Conservation (phyloP, 2,113 vertebrate genomes). For the Caranx melampygus region DNA sequence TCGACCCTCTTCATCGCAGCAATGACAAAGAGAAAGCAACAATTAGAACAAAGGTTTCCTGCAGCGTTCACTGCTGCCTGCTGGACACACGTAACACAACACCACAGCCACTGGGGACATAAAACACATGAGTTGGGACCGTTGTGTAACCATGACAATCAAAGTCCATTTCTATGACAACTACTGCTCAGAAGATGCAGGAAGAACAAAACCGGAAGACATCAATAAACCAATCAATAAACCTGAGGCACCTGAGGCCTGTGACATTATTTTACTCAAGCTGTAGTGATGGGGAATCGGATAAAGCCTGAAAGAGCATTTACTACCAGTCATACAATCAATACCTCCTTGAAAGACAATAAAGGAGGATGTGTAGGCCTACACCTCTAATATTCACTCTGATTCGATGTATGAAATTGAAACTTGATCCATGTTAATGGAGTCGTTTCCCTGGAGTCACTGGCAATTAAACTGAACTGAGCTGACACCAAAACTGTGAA, state of each 20-base stretch:
- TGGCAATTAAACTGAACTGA: constrained; percentile 3
- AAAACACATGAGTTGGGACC: constrained; percentile 66
- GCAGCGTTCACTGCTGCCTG: constrained; percentile 53
- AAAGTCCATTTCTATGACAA: constrained; percentile 72
- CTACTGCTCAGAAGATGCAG: constrained; percentile 41
- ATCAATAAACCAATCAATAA: background rate
- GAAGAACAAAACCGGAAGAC: constrained; percentile 7
- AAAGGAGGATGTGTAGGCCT: background rate
- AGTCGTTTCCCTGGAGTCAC: background rate
- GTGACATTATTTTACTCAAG: constrained; percentile 5
- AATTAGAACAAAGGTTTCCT: constrained; percentile 55
- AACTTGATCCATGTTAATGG: background rate
- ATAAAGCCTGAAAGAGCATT: background rate
- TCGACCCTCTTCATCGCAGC: constrained; percentile 96
- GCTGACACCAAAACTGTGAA: background rate
- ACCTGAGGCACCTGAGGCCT: constrained; percentile 4
- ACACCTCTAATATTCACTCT: background rate
- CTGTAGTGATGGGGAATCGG: background rate
- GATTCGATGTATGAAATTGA: background rate
- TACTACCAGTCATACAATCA: too few relatives aligned
- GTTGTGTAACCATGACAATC: constrained; percentile 67
- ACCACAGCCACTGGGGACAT: constrained; percentile 72
- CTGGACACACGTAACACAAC: constrained; percentile 60
- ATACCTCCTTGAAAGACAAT: too few relatives aligned
- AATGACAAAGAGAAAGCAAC: constrained; percentile 63